Base-by-base conservation (phyloP, 2,888 invertebrate species). In the Philonicus albiceps region DNA sequence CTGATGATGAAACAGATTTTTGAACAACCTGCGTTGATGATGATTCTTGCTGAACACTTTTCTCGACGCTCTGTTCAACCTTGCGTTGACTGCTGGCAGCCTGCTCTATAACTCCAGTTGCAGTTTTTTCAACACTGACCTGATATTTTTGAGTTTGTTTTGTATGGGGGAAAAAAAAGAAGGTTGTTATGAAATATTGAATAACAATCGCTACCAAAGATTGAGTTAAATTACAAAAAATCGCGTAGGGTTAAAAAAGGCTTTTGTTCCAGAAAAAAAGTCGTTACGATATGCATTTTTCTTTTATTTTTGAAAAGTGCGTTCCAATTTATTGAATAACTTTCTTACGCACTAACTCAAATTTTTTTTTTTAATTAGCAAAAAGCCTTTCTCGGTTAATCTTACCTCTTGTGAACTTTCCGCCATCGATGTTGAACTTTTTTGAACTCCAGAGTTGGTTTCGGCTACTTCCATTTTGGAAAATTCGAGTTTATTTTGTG, bases 401-500 rank as follows among this genome's bases (percentile, higher is more conserved):
- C 55, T 86, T 87, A 89, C 89, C 89, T 89, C 89, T 22, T 88
- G 86, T 31, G 89, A 88, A 76, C 87, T 88, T 86, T 89, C 89
- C 43, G 89, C 88, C 86, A 88, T 86, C 49, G 89, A 87, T 64
- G 87, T 85, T 75, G 87, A 88, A 84, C 88, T 88, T 88, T 88
- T 89, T 78, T 87, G 34, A 37, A 89, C 88, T 87, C 87, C 88
- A 80, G 87, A 43, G 64, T 87, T 88, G 74, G 87, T 86, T 88
- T 89, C 89, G 83, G 88, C 88, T 72, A 89, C 87, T 86, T 89
- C 89, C 89, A 89, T 89, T 86, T 86, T 64, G 16, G 49, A 49
- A 49, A 49, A 49, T 5, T 16, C 16, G 40, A 49, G n/a, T 49
- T 49, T 49, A 16, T 49, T 49, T 49, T 22, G 7, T 22, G 22